Evolutionary conservation across 23 tunicate genomes (phyloP), one percentile per base, ranked within the genome.

Genomic region (Clavelina lepadiformis): DNA sequence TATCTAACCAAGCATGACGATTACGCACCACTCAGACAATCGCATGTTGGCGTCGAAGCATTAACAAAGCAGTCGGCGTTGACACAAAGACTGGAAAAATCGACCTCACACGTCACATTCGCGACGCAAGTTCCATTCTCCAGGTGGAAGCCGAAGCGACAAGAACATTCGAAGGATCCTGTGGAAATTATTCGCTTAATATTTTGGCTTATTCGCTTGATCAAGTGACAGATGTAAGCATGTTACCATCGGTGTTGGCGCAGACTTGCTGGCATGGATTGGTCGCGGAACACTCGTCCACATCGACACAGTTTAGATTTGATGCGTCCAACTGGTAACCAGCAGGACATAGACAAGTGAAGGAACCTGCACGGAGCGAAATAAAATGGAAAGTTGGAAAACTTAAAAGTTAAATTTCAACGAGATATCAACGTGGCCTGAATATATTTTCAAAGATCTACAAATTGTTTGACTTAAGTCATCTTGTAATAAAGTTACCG

Each of bases 331-430:
- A 56, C 8, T 27, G 28, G 59, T 19, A 66, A 1, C 72, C 56
- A 4, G 37, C 46, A 2, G 29, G 56, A 23, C 72, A 66, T 1
- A 56, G 27, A 66, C 72, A 66, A 11, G 6, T 30, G 32, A 44
- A 66, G 28, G 63, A 49, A 15, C 72, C 72, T 66, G 21, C 33
- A 46, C 19, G 8, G n/a, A n/a, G n/a, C n/a, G n/a, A n/a, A n/a
- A n/a, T n/a, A n/a, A n/a, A n/a, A n/a, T n/a, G n/a, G n/a, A n/a
- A n/a, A n/a, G n/a, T n/a, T n/a, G n/a, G n/a, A n/a, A n/a, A n/a
- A n/a, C n/a, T n/a, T n/a, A n/a, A n/a, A n/a, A n/a, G n/a, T 2
- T 27, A 49, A 49, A 25, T 21, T 27, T 21, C 27, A 49, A 49
- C 22, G 22, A 4, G 49, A 41, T 41, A 41, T 11, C 11, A 41